Base-by-base conservation (phyloP, 2,888 invertebrate genomes). In the Carcina quercana region DNA sequence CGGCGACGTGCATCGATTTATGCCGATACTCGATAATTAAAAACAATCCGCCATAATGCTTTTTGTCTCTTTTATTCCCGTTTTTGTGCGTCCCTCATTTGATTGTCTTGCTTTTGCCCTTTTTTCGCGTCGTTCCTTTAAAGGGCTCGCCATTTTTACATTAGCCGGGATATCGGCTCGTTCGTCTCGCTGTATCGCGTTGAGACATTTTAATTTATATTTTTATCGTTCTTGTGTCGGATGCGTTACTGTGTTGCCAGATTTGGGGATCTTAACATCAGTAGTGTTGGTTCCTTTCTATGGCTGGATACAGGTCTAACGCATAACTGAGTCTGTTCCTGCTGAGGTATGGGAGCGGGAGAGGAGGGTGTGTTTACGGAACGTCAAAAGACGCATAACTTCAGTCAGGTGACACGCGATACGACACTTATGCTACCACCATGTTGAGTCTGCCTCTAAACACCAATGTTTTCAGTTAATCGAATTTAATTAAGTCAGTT, bases 21-120 rank as follows among this genome's bases (percentile, higher is more conserved):
- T 83, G 79, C 73, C 80, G 80, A 83, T 83, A 82, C 78, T 82
- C 75, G 80, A 80, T 83, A 83, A 83, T 83, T 83, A 83, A 83
- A 83, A 83, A 83, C 83, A 83, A 83, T 82, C 80, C 82, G 80
- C 82, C 82, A 80, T 80, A 67, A 73, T 74, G 70, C 62, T 79
- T 83, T 78, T 78, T 79, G 72, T 76, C 59, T 59, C 51, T 74
- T 78, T 80, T 79, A 71, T 71, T 62, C 71, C 73, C 67, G 71
- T 80, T 82, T 79, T 78, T 78, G 74, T 74, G 63, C 75, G 71
- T 78, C 80, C 68, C 76, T 80, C 82, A 80, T 83, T 79, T 83
- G 82, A 83, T 83, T 83, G 80, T 79, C 62, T 70, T 64, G 51
- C 57, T 71, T 70, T 70, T 74, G 57, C 42, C 40, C 49, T 57